phyloP scores from a whole-genome alignment of 2,113 vertebrate species.

The Balaenoptera acutorostrata region DNA sequence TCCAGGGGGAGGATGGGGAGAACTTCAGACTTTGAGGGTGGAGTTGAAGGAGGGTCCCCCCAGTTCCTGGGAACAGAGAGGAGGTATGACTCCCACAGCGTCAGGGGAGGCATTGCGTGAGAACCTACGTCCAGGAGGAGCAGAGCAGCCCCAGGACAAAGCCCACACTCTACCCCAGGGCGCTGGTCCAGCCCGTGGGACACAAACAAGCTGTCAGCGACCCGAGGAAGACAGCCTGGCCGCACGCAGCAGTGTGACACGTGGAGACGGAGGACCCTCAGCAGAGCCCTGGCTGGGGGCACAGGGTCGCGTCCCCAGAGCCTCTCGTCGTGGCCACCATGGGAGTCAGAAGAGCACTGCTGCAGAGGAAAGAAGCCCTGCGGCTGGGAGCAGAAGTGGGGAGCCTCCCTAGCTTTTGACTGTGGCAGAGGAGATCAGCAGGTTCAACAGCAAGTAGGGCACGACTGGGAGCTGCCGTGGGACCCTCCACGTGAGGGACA shows the following conservation, averaged over 20 bases:
- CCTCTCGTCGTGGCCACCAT: background rate
- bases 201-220: background rate
- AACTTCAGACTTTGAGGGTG: background rate
- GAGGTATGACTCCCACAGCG: background rate
- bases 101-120: background rate
- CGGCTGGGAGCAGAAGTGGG: too few relatives aligned
- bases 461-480: accelerated
- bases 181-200: too few relatives aligned
- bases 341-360: background rate
- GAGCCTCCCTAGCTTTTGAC: background rate
- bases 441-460: background rate
- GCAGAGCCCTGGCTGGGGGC: background rate
- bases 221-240: background rate
- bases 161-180: too few relatives aligned
- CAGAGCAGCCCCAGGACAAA: background rate
- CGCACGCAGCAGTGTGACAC: background rate
- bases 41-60: background rate
- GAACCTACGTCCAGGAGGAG: background rate
- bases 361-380: background rate
- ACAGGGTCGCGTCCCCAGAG: accelerated
- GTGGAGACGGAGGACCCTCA: background rate
- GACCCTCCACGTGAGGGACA: background rate
- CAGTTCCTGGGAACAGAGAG: background rate
- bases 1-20: background rate
- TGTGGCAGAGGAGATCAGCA: background rate